A percentile compares a stretch with the other conserved stretches of the same genome.
Conservation (phyloP, 2,888 invertebrate genomes). For the Parelbella ahira region DNA sequence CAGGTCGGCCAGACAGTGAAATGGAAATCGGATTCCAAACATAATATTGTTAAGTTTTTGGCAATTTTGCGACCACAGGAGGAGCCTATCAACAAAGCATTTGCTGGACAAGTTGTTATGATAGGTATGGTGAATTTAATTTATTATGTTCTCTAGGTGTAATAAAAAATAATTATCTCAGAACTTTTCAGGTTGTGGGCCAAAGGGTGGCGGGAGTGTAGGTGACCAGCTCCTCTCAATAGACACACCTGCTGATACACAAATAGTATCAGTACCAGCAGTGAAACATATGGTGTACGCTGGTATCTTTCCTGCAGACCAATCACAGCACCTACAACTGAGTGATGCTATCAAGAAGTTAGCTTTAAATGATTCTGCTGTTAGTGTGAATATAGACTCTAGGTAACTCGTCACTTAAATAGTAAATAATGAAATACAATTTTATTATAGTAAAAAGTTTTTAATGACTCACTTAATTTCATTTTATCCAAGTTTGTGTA, state of each 20-base stretch:
- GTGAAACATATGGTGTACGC: conserved; percentile 76
- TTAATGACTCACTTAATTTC: too few species aligned
- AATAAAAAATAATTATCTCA: neutral
- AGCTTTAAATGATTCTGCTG: conserved; percentile 96
- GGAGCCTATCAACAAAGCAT: conserved; percentile 82
- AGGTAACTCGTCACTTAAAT: too few species aligned
- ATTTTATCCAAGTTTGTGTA: too few species aligned
- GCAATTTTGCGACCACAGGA: conserved; percentile 90
- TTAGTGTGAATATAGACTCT: conserved; percentile 88
- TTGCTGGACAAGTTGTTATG: conserved; percentile 96
- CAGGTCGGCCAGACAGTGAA: conserved; percentile 87
- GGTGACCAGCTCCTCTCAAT: conserved; percentile 63
- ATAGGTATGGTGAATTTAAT: too few species aligned
- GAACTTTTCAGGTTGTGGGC: conserved; percentile 67
- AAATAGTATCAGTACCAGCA: conserved; percentile 43
- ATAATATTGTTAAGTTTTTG: conserved; percentile 88
- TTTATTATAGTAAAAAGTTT: too few species aligned
- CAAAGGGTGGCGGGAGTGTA: conserved; percentile 67
- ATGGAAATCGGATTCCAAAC: conserved; percentile 85
- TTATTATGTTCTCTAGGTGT: too few species aligned
- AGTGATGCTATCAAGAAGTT: conserved; percentile 93
- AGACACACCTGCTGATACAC: conserved; percentile 47
- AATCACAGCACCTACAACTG: conserved; percentile 88
- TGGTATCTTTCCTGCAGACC: conserved; percentile 92
- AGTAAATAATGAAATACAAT: too few species aligned